Base-by-base conservation (phyloP, 2,888 invertebrate genomes). In the Ceriagrion tenellum region DNA sequence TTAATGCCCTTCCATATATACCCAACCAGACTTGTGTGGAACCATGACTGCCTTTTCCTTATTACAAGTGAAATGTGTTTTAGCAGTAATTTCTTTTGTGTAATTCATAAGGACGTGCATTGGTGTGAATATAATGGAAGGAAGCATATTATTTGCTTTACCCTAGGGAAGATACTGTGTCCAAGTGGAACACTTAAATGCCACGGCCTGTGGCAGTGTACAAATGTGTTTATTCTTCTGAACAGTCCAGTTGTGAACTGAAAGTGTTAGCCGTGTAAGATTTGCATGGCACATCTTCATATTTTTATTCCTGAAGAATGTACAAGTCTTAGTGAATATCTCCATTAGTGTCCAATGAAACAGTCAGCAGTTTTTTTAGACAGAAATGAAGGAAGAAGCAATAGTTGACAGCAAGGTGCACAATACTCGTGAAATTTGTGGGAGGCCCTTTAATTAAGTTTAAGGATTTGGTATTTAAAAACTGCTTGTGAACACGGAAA, bases 241-340 rank as follows among this genome's bases (percentile, higher is more conserved):
- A 93, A 93, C 93, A 93, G 93, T 93, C 93, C 47, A 74, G n/a
- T 69, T 74, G 69, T 47, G 93, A 93, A 93, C 93, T 93, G 93
- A 93, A 69, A 93, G 69, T 93, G 93, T 93, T 74, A 35, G 93
- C 47, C 93, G 74, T 93, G 93, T 74, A 69, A 69, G 35, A 23
- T 93, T 93, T 93, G 93, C 93, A n/a, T 93, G 93, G 40, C 20
- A 93, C 55, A 74, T 93, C 93, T 74, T 69, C 93, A 93, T 93
- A 93, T 93, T 93, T 93, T 93, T 93, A 93, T 93, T 93, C 93
- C 93, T 93, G 93, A 93, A 93, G 93, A 93, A 93, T 93, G 93
- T 93, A 93, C 93, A 93, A 93, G 93, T 93, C 93, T 47, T 93
- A 93, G 93, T 74, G 69, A 93, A 93, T 74, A 93, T 93, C 56